Percentiles rank a stretch among this genome's conserved stretches.
phyloP scores from a whole-genome alignment of 2,797 vertebrate species.

The Phaenicophaeus curvirostris region DNA sequence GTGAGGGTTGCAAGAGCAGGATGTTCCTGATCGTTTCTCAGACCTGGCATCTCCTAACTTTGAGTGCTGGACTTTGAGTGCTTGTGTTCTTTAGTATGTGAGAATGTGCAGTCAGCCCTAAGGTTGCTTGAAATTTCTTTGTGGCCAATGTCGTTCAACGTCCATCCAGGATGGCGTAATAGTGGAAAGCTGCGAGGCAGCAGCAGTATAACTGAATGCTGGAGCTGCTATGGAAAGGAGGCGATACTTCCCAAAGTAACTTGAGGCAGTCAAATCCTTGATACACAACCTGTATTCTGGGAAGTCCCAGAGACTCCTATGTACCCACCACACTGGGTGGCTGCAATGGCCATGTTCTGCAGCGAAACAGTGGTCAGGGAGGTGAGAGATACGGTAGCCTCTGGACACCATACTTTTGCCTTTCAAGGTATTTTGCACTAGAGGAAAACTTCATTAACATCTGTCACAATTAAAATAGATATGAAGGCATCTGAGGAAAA shows the following conservation, averaged over 20 bases:
- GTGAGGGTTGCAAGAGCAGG: background rate
- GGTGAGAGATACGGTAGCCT: background rate
- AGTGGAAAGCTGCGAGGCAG: background rate
- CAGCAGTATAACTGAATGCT: background rate
- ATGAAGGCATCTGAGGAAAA: background rate
- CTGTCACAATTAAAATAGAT: background rate
- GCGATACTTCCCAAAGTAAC: background rate
- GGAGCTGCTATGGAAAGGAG: background rate
- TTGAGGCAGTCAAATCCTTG: rapidly evolving
- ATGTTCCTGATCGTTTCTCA: background rate
- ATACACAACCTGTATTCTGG: background rate
- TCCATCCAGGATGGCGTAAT: background rate
- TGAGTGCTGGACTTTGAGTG: background rate
- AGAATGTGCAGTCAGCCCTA: background rate
- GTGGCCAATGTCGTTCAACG: rapidly evolving
- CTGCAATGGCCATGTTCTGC: background rate
- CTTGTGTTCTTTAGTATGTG: background rate
- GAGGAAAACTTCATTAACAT: background rate
- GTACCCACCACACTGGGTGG: rapidly evolving
- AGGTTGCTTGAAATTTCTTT: background rate
- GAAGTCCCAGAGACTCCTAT: background rate
- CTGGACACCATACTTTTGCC: background rate
- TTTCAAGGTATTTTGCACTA: background rate
- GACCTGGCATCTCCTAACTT: background rate
- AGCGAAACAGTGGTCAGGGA: background rate